Evolutionary conservation across 2,888 invertebrate genomes (phyloP), one percentile per base, ranked within the genome.

Genomic region (Luffia ferchaultella): DNA sequence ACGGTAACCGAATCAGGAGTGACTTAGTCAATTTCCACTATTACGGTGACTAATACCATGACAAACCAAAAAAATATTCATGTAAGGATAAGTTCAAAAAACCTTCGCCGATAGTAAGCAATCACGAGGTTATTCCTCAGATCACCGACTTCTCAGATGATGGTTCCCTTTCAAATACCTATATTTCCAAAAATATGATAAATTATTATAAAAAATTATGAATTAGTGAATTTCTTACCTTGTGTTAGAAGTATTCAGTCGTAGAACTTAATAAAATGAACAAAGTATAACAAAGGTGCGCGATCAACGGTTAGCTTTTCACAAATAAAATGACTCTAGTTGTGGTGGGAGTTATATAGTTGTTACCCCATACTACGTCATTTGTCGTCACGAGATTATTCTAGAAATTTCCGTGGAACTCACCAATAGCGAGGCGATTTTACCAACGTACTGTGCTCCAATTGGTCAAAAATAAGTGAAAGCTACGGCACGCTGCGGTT

Each of bases 271-370:
- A 65, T 63, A 69, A 68, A 63, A 64, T 66, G 71, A 68, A 67
- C 72, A 68, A 48, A 50, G 51, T 77, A 80, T 73, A 69, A 77
- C 71, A 73, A 74, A 71, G 53, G 79, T 80, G 82, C 79, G 74
- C 80, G 79, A 79, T 76, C 75, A 76, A 72, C 78, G 77, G 77
- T 69, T 76, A 76, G 76, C 70, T 65, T 66, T 70, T 67, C 66
- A 62, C 67, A 73, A 79, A 72, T 80, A 74, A 77, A 65, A 70
- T 71, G 73, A 70, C 68, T 70, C 55, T 15, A 54, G 57, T 57
- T 60, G 57, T 59, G 58, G 55, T 56, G 55, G 59, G 66, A 61
- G 67, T 58, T 73, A 65, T 73, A 71, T 60, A 64, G 55, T 57
- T 60, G 52, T 61, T 60, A 60, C 64, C 60, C 64, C 68, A 67